A percentile compares a stretch with the other conserved stretches of the same genome.
These are phyloP conservation scores for Acipenser ruthenus DNA, from an alignment of 2,797 vertebrate genomes.

Conservation along the genomic window DNA sequence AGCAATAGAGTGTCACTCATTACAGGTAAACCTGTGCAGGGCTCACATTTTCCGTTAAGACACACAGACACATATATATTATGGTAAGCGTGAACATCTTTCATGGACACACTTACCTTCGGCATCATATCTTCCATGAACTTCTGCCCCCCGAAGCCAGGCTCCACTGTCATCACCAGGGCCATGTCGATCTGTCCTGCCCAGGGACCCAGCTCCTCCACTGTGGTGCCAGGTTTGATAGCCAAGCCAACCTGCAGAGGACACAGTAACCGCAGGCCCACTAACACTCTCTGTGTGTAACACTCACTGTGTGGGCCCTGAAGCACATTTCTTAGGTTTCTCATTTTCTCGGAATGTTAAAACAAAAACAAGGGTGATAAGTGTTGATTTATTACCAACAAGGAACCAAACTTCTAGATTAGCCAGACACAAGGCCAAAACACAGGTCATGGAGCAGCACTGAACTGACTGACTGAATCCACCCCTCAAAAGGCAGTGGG, in stretches of 20 bases:
- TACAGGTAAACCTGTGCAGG: too few relatives aligned
- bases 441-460: too few relatives aligned
- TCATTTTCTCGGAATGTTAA: too few relatives aligned
- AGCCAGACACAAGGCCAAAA: too few relatives aligned
- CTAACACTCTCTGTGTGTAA: neutral
- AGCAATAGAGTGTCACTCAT: too few relatives aligned
- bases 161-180: conserved; percentile 95
- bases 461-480: too few relatives aligned
- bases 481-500: too few relatives aligned
- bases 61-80: neutral
- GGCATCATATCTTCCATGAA: conserved; percentile 99
- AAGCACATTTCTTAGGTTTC: too few relatives aligned
- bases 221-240: conserved; percentile 87
- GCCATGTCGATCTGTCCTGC: conserved; percentile 95
- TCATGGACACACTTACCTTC: conserved; percentile 61
- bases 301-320: too few relatives aligned
- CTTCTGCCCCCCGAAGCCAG: conserved; percentile 93
- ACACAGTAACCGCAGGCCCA: conserved; percentile 4
- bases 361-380: too few relatives aligned
- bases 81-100: neutral
- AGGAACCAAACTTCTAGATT: too few relatives aligned
- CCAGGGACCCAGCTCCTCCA: conserved; percentile 89
- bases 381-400: too few relatives aligned
- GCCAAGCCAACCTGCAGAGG: conserved; percentile 81
- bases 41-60: neutral